Evolutionary conservation across 2,888 invertebrate species (phyloP), one percentile per base, ranked within the genome.

Genomic region (Drosophila ustulata): DNA sequence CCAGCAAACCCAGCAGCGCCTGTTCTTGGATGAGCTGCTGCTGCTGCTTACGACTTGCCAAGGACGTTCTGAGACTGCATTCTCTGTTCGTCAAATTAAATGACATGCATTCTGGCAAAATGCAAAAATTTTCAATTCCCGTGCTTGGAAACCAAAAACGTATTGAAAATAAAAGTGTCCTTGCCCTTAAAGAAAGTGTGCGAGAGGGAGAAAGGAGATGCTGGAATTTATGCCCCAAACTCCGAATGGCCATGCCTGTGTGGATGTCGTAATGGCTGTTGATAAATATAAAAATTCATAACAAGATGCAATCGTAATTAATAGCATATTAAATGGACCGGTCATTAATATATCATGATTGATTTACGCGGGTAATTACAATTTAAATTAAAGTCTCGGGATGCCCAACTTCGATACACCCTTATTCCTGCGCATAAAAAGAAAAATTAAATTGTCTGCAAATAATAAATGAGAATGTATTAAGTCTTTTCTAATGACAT

Each of bases 331-430:
- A 87, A 89, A 87, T 78, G 78, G 71, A 56, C 57, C 61, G 62
- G 58, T 63, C 79, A 72, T 86, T 65, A 79, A 82, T 82, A 88
- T 72, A 69, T 69, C 63, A 67, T 66, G 71, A 77, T 75, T 89
- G 72, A 89, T 80, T 82, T 86, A 82, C 80, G 81, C 69, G 69
- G 72, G 82, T 75, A 81, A 89, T 89, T 89, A 81, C 68, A 55
- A 37, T 9, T 34, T 7, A 13, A 26, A 25, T 11, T 8, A 5
- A 8, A 18, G 25, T 3, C 9, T 28, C 1, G 13, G 30, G 7
- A 11, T 55, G 30, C 18, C 34, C 18, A 45, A 26, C 34, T 46
- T 3, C 25, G 3, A 5, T 5, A n/a, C 9, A 5, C 34, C 46
- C 7, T 4, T 3, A 37, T 25, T 26, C 4, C 9, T 6, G n/a